Percentiles rank a stretch among this genome's conserved stretches.
Conservation (phyloP, 2,888 invertebrate species). For the Lamellibrachia satsuma region DNA sequence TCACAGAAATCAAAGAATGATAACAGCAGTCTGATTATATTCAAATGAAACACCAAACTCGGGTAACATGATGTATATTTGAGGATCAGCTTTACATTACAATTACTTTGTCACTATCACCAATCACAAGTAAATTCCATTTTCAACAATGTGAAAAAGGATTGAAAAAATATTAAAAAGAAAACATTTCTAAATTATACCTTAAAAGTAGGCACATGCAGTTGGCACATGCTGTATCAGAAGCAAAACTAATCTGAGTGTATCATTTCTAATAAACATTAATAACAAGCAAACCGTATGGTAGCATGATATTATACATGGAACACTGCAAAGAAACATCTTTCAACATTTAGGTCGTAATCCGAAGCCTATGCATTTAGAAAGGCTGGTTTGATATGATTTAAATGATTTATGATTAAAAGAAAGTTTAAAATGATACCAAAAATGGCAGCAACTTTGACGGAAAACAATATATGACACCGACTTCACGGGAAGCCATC, state of each 20-base stretch:
- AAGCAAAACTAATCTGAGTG: too few relatives aligned
- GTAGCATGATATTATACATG: neutral
- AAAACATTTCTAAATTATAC: neutral
- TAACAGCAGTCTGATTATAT: neutral
- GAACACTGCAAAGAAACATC: neutral
- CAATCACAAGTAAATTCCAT: neutral
- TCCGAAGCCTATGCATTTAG: neutral
- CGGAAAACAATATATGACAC: too few relatives aligned
- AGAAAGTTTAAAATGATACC: neutral
- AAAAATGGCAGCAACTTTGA: neutral
- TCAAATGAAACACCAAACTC: neutral
- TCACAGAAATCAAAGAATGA: neutral
- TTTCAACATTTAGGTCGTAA: neutral
- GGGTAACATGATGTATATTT: neutral
- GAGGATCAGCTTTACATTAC: neutral
- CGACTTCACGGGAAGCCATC: too few relatives aligned
- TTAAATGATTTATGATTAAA: neutral
- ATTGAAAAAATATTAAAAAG: neutral
- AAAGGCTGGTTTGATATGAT: neutral
- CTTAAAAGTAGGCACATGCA: too few relatives aligned
- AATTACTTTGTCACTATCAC: neutral
- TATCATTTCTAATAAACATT: neutral
- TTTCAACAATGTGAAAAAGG: neutral
- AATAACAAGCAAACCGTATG: neutral
- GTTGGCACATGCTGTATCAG: too few relatives aligned